These are phyloP conservation scores for Parnassius glacialis DNA, from an alignment of 2,888 invertebrate species.

Conservation along the genomic window DNA sequence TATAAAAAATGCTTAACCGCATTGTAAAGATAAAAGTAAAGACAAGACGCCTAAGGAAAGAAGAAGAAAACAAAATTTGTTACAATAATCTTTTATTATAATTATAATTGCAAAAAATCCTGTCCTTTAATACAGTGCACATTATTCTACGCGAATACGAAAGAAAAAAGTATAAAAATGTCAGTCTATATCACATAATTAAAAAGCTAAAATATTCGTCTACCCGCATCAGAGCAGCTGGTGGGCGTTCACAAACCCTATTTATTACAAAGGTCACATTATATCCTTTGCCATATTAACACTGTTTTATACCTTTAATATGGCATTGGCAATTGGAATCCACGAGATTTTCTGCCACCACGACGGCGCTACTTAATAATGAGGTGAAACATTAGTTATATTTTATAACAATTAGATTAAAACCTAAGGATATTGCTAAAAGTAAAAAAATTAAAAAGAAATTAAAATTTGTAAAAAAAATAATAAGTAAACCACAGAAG, in stretches of 20 bases:
- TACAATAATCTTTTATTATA: conserved; percentile 41
- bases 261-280: conserved; percentile 16
- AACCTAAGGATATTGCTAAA: too few species aligned
- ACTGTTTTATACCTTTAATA: too few species aligned
- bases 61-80: background rate
- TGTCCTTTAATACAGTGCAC: conserved; percentile 36
- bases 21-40: background rate
- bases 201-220: conserved; percentile 27
- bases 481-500: too few species aligned
- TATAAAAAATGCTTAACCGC: too few species aligned
- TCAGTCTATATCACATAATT: conserved; percentile 45
- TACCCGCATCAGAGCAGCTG: background rate
- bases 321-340: too few species aligned
- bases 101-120: conserved; percentile 44
- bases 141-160: conserved; percentile 28
- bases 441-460: too few species aligned
- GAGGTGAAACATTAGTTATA: too few species aligned
- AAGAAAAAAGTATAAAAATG: conserved; percentile 41
- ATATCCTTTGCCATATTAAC: background rate
- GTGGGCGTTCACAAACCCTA: conserved; percentile 22
- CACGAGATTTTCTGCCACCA: too few species aligned
- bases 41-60: background rate
- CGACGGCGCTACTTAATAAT: too few species aligned
- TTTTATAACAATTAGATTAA: too few species aligned
- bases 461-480: too few species aligned